phyloP scores from a whole-genome alignment of 2,797 vertebrate genomes.

The Setipinna tenuifilis region DNA sequence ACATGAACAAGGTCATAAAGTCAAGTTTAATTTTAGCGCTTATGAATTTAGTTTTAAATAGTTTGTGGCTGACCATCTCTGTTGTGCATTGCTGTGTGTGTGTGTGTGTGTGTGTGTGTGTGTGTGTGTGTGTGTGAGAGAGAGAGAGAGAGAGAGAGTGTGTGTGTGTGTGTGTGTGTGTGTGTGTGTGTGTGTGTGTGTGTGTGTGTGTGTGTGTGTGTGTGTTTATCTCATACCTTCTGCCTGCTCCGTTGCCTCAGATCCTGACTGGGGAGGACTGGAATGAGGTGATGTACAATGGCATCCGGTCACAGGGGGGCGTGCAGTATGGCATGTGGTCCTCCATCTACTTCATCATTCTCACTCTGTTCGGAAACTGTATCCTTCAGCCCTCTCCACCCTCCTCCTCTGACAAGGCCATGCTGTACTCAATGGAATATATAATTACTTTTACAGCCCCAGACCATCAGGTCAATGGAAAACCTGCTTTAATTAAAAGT shows the following conservation, averaged over 20 bases:
- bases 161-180: background rate
- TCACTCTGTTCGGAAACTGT: slow-evolving; percentile 99
- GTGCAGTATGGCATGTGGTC: slow-evolving; percentile 99
- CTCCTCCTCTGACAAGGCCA: slow-evolving; percentile 12
- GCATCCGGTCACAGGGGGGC: slow-evolving; percentile 95
- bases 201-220: background rate
- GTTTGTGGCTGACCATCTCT: background rate
- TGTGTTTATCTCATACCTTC: background rate
- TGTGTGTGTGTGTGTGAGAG: slow-evolving; percentile 27
- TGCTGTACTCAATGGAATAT: background rate
- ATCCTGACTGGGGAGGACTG: slow-evolving; percentile 98
- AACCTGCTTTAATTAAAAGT: background rate
- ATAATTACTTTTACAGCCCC: background rate
- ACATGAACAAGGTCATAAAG: background rate
- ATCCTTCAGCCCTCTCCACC: slow-evolving; percentile 75
- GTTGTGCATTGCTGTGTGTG: background rate
- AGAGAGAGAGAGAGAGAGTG: too few species aligned
- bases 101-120: slow-evolving; percentile 27
- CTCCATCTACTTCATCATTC: slow-evolving; percentile 97
- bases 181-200: background rate
- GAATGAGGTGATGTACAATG: slow-evolving; percentile 99
- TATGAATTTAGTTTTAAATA: background rate
- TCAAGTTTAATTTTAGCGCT: background rate
- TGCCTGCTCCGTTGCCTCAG: slow-evolving; percentile 63
- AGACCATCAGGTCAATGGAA: slow-evolving; percentile 12